Base-by-base conservation (phyloP, 2,888 invertebrate species). In the Catotricha subobsoleta region DNA sequence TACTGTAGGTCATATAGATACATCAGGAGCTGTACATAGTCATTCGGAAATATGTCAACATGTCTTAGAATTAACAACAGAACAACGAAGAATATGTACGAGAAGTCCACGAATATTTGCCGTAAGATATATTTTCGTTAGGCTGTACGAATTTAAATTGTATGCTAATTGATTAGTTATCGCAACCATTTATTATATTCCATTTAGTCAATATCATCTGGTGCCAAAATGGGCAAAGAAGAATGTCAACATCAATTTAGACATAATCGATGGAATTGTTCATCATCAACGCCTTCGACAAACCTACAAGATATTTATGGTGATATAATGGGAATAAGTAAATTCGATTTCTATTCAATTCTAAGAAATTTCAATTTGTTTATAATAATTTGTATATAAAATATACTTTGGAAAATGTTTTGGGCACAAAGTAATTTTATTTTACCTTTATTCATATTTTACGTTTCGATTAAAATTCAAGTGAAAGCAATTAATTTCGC, bases 231-330 rank as follows among this genome's bases (percentile, higher is more conserved):
- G 59, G 86, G 83, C 3, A 78, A 90, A 43, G 82, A 84, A 50
- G 90, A 91, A 60, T 91, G 91, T 58, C 86, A 90, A 64, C 71
- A 80, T 55, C 90, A 91, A 66, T 90, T 91, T 59, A 68, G 76
- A 45, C 77, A 80, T 57, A 80, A 82, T 52, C 69, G 88, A 54
- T 90, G 88, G 88, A 90, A 90, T 62, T 90, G 90, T 63, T 80
- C 45, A 27, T 38, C 46, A n/a, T 37, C 34, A 4, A 3, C 20
- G 13, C 34, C 34, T n/a, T 34, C 34, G n/a, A 21, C 34, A 21
- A 21, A 30, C 23, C 31, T 21, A 13, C 29, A 39, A 30, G 31
- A 25, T 29, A 78, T 87, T 44, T 90, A 90, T 54, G 90, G 90
- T 42, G 80, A 82, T 46, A 79, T 87, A 42, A 72, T 83, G 46